A percentile compares a stretch with the other conserved stretches of the same genome.
These are phyloP conservation scores for Sebastolobus alascanus DNA, from an alignment of 2,797 vertebrate species.

Conservation along the genomic window DNA sequence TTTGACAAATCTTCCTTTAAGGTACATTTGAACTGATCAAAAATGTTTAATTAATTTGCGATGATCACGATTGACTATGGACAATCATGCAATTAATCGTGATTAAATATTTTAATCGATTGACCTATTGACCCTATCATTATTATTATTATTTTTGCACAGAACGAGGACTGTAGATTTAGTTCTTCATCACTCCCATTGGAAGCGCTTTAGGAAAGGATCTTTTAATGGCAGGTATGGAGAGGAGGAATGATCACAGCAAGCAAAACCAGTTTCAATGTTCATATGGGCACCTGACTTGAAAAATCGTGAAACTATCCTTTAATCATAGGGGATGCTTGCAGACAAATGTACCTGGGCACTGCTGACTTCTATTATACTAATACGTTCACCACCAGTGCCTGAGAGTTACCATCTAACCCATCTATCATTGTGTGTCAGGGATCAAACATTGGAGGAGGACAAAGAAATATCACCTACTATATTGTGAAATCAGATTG, in stretches of 20 bases:
- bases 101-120: no score
- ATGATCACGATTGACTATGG: no score
- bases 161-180: neutral
- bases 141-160: neutral
- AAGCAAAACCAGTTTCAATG: neutral
- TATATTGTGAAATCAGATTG: slow-evolving; percentile 1
- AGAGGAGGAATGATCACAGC: no score
- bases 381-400: slow-evolving; percentile 9
- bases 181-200: neutral
- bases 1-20: no score
- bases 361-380: neutral
- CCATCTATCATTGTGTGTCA: neutral
- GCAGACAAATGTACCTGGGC: neutral
- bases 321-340: slow-evolving; percentile 7
- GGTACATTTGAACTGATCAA: no score
- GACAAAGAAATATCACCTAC: neutral
- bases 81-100: no score
- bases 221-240: neutral
- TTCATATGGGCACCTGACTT: neutral
- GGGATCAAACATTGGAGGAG: neutral
- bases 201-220: neutral
- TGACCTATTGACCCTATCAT: no score
- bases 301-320: neutral
- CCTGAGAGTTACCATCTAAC: slow-evolving; percentile 8
- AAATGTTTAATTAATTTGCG: no score